Evolutionary conservation across 2,888 invertebrate species (phyloP), one percentile per base, ranked within the genome.

Genomic region (Eristalis pertinax): DNA sequence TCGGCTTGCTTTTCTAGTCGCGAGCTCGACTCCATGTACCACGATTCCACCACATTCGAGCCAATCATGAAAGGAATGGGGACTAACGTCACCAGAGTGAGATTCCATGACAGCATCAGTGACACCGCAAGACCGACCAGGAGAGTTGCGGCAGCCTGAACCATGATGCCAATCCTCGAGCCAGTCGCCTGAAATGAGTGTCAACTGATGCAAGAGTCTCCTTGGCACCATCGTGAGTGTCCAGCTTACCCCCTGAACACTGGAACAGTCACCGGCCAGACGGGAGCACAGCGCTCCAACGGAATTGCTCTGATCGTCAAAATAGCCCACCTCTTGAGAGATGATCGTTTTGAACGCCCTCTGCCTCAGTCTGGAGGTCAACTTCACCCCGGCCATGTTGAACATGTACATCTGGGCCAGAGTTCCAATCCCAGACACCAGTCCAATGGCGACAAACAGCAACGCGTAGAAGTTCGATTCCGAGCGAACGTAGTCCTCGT

Each of bases 321-420:
- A 96, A 95, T 96, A 96, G 2, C 95, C 96, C 89, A 96, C 95
- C 90, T 96, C 96, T 91, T 96, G 97, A 41, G 94, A 93, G 69
- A 97, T 90, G 94, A 96, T 96, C 0, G 96, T 94, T 50, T 92
- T 93, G 90, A 96, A 96, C 0, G 95, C 94, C 43, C 68, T 93
- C 91, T 90, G 91, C 79, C 91, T 91, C 10, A 95, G 92, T 85
- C 97, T 94, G 32, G 95, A 94, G 0, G 97, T 97, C 89, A 97
- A 94, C 35, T 95, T 94, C 8, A 96, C 97, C 4, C 97, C 97
- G 0, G 97, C 96, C 68, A 96, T 92, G 50, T 96, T 96, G 92
- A 97, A 97, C 93, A 96, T 95, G 91, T 94, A 96, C 89, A 96
- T 95, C 92, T 96, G 96, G 62, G 95, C 92, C 91, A 96, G 95